Base-by-base conservation (phyloP, 1,140 invertebrate species). In the Drosophila melanica region DNA sequence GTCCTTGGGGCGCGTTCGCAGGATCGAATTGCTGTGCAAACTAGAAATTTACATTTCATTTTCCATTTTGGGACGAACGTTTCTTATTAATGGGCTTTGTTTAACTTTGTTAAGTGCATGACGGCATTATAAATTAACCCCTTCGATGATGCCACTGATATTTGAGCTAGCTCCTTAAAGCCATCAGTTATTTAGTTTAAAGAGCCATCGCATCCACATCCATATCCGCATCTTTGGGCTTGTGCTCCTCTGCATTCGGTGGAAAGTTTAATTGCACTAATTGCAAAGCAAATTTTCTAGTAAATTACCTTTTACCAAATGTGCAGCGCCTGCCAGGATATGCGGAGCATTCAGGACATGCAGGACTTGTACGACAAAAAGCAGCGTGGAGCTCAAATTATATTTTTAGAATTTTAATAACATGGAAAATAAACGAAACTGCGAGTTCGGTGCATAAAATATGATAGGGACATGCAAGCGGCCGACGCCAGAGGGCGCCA, bases 231-330 rank as follows among this genome's bases (percentile, higher is more conserved):
- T 10, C 9, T 8, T 20, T 54, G 16, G 20, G 16, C 50, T 14
- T 14, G 14, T 30, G 5, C 18, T 20, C 44, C 44, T 20, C 16
- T 10, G 12, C 39, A 11, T 27, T 47, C 10, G 9, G 1, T 14
- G 5, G n/a, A 57, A 12, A 47, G 27, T 80, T 60, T 84, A 89
- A 90, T 80, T 89, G 84, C 77, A 90, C 81, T 90, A 89, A 89
- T 89, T 89, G 85, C 85, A 90, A 87, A 85, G 75, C 81, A 90
- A 90, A 90, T 90, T 90, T 90, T 90, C 85, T 90, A 81, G 44
- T 90, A 76, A 78, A 90, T 90, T 90, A 90, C 81, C 85, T 89
- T 78, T 72, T 59, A 53, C 47, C 69, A 47, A 80, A 82, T 87
- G 67, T 81, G 64, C 75, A 79, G 55, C 39, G 51, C 20, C 59